Evolutionary conservation across 2,797 vertebrate genomes (phyloP).

Genomic region (Betta splendens): DNA sequence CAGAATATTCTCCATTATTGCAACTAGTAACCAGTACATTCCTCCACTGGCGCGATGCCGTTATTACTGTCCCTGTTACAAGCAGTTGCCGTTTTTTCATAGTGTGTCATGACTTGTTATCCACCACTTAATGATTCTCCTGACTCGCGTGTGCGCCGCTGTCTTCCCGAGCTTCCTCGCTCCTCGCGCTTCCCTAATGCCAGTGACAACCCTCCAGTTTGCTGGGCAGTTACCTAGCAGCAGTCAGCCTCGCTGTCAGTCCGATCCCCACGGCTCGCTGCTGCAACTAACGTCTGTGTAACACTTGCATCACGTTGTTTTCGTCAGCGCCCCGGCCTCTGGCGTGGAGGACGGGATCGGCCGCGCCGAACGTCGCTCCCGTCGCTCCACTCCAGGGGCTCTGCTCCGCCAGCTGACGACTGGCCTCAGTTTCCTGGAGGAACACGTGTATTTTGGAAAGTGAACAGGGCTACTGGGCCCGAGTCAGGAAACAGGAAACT

Average conservation of each 20-base stretch:
- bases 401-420: conserved; percentile 60
- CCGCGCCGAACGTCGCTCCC: conserved; percentile 45
- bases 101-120: background rate
- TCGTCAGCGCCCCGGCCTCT: conserved; percentile 60
- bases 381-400: conserved; percentile 44
- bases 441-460: conserved; percentile 72
- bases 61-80: background rate
- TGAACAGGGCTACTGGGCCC: conserved; percentile 74
- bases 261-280: conserved; percentile 41
- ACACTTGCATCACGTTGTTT: conserved; percentile 72
- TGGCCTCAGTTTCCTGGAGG: conserved; percentile 76
- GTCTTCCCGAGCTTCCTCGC: conserved; percentile 23
- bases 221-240: conserved; percentile 57
- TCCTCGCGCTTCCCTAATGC: conserved; percentile 14
- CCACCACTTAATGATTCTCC: background rate
- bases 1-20: background rate
- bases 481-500: conserved; percentile 87
- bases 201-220: conserved; percentile 34
- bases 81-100: background rate
- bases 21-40: background rate
- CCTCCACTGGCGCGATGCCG: background rate
- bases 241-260: conserved; percentile 42
- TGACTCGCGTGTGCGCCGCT: conserved; percentile 6
- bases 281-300: conserved; percentile 47
- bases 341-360: conserved; percentile 39